phyloP scores from a whole-genome alignment of 2,888 invertebrate species.

The Mesorhabditis spiculigera region DNA sequence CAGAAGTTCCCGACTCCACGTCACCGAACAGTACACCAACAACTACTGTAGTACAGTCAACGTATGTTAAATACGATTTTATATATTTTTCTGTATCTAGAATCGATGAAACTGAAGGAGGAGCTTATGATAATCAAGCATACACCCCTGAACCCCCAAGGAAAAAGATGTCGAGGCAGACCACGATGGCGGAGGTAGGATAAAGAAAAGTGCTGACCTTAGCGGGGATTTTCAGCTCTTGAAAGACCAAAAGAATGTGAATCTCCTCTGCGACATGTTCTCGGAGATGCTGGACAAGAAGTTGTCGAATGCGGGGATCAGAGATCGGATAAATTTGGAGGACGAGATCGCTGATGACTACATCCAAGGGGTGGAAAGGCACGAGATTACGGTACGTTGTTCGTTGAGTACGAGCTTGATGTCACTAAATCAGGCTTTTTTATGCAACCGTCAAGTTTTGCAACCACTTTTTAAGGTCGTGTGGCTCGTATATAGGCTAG shows the following conservation, averaged over 20 bases:
- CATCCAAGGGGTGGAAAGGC: slow-evolving; percentile 2
- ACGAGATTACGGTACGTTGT: not conserved
- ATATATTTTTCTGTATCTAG: no score
- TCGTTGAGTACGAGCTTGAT: no score
- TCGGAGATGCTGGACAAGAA: not conserved
- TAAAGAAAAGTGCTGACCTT: no score
- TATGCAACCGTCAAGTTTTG: no score
- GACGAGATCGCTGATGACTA: slow-evolving; percentile 2
- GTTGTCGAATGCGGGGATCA: not conserved
- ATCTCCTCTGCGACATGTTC: not conserved
- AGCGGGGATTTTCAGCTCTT: not conserved
- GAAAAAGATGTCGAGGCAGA: no score
- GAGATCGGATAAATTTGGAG: not conserved
- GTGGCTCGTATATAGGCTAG: no score
- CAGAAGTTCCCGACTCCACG: not conserved
- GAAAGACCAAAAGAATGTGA: not conserved
- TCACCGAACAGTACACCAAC: not conserved
- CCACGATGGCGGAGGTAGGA: no score
- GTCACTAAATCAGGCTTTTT: no score
- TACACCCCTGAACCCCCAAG: no score
- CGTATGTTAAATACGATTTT: not conserved
- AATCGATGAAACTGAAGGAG: no score
- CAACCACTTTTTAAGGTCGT: no score
- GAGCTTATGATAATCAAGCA: no score
- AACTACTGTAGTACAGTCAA: not conserved